Evolutionary conservation across 2,888 invertebrate genomes (phyloP), one percentile per base, ranked within the genome.

Genomic region (Cyclophora punctaria): DNA sequence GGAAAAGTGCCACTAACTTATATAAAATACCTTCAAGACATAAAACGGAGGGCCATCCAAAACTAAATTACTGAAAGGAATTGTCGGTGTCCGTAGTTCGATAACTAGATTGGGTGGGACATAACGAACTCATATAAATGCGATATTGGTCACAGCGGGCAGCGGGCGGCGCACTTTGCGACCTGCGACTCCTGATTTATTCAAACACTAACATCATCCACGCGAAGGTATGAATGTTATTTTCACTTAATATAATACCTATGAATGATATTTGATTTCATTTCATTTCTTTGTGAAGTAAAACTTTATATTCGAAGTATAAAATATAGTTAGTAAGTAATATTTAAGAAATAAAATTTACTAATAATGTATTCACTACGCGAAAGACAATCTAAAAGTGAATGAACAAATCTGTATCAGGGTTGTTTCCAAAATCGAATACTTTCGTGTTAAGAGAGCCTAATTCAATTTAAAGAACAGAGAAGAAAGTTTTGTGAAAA

Each of bases 51-150:
- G 5, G 4, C 37, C 5, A 5, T 67, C 61, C 64, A 67, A 71
- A 68, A 62, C 63, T 61, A 66, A 71, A 71, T 71, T 66, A 66
- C 66, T 62, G 60, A 62, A 67, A 61, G 42, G 42, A 42, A 56
- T 48, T 44, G 51, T 50, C 47, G 49, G 60, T 62, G 61, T 59
- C 58, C 56, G 53, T 46, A 59, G 60, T 66, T 67, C 66, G 66
- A 75, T 72, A 75, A 69, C 63, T 57, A 65, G 61, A 66, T 66
- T 56, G 58, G 52, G 61, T 63, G 59, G 57, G 60, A 58, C 65
- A 59, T 74, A 77, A 78, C 73, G 71, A 75, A 75, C 71, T 73
- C 73, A 74, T 78, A 73, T 77, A 79, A 77, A 78, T 78, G 72
- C 75, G 73, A 67, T 73, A 75, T 74, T 64, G 72, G 63, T 60